These are phyloP conservation scores for Mesitornis unicolor DNA, from an alignment of 2,113 vertebrate species.

Conservation along the genomic window DNA sequence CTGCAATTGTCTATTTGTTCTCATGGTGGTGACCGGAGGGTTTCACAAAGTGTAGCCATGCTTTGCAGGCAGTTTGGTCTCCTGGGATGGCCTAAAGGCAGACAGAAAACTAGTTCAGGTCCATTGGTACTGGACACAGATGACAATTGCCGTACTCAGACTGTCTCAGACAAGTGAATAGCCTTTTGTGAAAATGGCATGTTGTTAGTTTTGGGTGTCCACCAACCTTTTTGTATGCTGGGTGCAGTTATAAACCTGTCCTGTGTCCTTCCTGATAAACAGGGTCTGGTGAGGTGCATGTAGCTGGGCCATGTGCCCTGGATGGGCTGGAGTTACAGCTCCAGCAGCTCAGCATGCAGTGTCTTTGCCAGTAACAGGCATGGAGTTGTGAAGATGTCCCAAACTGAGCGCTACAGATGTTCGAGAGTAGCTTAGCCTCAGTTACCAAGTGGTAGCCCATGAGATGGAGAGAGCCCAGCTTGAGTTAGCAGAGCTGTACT, in stretches of 20 bases:
- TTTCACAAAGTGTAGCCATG: background rate
- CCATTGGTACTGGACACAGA: background rate
- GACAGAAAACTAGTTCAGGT: background rate
- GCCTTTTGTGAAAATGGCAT: background rate
- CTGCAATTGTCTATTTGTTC: background rate
- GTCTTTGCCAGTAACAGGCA: background rate
- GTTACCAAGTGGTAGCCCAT: background rate
- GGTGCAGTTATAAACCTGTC: background rate
- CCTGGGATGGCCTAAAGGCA: background rate
- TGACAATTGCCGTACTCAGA: background rate
- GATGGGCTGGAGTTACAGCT: background rate
- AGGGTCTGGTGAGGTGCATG: background rate
- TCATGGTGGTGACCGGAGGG: background rate
- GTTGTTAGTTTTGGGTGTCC: background rate
- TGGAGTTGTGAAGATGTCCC: background rate
- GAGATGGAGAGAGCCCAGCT: background rate
- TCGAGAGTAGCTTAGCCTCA: background rate
- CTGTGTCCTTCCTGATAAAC: background rate
- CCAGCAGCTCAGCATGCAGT: accelerated
- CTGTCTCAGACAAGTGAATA: background rate
- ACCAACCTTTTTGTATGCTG: background rate
- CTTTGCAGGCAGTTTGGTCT: background rate
- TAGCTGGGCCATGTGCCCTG: background rate
- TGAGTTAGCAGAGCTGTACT: background rate
- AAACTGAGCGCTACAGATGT: background rate